Percentiles rank a stretch among this genome's conserved stretches.
Conservation (phyloP, 92 coral and sea anemone species). For the Paragorgia papillata region DNA sequence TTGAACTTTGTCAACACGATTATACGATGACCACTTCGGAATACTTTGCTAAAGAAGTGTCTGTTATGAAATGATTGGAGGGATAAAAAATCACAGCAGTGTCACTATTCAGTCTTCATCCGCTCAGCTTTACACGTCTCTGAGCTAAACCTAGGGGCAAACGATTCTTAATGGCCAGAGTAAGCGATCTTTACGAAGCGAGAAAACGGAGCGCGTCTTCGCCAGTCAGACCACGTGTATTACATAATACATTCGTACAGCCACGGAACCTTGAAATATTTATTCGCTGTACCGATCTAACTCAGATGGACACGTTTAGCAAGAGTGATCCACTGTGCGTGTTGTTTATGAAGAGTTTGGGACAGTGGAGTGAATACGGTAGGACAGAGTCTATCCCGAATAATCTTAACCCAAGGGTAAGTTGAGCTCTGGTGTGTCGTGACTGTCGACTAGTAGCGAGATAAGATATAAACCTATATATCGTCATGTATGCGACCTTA, state of each 20-base stretch:
- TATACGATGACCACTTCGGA: too few species aligned
- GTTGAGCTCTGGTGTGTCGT: too few species aligned
- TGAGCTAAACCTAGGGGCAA: too few species aligned
- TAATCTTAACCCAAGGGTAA: conserved; percentile 80
- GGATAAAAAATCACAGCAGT: too few species aligned
- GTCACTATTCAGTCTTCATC: too few species aligned
- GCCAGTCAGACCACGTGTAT: neutral
- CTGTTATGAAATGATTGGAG: too few species aligned
- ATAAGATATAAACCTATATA: too few species aligned
- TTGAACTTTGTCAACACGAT: too few species aligned
- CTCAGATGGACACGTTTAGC: conserved; percentile 82
- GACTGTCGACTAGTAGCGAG: too few species aligned
- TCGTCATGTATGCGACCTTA: too few species aligned
- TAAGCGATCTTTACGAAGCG: conserved; percentile 12
- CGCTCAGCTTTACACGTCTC: too few species aligned
- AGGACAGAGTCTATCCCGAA: conserved; percentile 92
- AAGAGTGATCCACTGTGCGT: conserved; percentile 92
- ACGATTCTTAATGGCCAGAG: conserved; percentile 16
- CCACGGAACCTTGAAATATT: conserved; percentile 70
- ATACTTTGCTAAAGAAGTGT: too few species aligned
- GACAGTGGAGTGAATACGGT: conserved; percentile 93
- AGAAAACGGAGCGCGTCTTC: neutral
- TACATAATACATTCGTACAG: conserved; percentile 68
- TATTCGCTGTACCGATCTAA: conserved; percentile 75
- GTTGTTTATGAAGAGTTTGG: conserved; percentile 73